A percentile compares a stretch with the other conserved stretches of the same genome.
Evolutionary conservation across 2,797 vertebrate species (phyloP).

Genomic region (Pseudochromis fuscus): DNA sequence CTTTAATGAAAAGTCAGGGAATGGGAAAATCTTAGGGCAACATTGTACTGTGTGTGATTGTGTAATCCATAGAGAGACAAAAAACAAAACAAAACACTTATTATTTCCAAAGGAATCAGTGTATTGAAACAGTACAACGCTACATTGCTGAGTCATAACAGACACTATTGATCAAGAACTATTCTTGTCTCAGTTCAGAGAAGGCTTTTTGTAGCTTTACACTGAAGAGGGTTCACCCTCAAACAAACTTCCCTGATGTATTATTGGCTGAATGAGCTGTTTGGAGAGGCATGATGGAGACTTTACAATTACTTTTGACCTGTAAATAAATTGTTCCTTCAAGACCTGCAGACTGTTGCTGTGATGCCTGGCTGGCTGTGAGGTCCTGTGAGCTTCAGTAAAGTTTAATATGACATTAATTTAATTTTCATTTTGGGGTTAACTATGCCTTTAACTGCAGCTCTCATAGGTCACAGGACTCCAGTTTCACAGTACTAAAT

Average conservation of each 20-base stretch:
- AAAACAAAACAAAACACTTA: too few relatives aligned
- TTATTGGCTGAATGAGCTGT: neutral
- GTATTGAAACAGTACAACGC: neutral
- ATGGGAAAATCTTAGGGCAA: neutral
- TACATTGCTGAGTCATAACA: neutral
- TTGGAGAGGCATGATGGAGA: neutral
- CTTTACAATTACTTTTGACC: neutral
- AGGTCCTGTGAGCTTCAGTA: neutral
- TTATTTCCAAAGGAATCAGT: neutral
- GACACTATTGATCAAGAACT: neutral
- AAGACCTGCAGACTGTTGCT: neutral
- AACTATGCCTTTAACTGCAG: constrained; percentile 59
- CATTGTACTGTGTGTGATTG: too few relatives aligned
- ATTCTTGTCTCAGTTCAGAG: neutral
- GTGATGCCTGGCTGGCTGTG: too few relatives aligned
- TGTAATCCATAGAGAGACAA: too few relatives aligned
- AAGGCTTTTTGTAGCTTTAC: neutral
- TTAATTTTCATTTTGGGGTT: constrained; percentile 30
- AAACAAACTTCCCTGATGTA: neutral
- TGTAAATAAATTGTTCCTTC: neutral
- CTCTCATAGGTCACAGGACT: constrained; percentile 74
- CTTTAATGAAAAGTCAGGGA: too few relatives aligned
- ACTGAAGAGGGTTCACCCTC: neutral
- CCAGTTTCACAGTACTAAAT: constrained; percentile 81
- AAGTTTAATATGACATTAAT: neutral